Evolutionary conservation across 1,140 invertebrate species (phyloP), one percentile per base, ranked within the genome.

Genomic region (Marisa cornuarietis): DNA sequence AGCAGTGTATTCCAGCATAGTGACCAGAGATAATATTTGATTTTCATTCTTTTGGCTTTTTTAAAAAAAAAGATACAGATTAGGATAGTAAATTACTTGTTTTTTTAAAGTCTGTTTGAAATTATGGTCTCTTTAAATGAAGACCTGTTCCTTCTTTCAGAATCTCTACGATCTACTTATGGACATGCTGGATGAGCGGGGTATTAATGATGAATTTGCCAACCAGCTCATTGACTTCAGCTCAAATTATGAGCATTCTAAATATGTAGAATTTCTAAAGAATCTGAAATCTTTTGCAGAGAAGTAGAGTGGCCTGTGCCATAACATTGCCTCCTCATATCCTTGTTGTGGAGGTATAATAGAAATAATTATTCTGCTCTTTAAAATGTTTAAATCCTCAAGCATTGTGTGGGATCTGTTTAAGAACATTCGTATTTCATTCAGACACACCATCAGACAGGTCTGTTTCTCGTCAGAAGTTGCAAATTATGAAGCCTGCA

Each of bases 81-180:
- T 6, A 42, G 31, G 3, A 42, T 42, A 4, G 31, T 42, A 4
- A 42, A 42, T 42, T 42, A 42, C n/a, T n/a, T 42, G 31, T 42
- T 42, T 42, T 42, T 42, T 42, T 42, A 4, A 42, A 42, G 31
- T 42, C 31, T 42, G 31, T 42, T 42, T 42, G 31, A 42, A 42
- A 42, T 6, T n/a, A n/a, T 42, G 31, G 31, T 6, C 0, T 42
- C 6, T 42, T 4, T 4, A 42, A 42, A 42, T 42, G 31, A 42
- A 42, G 31, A 42, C 6, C 31, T 42, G 31, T 51, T 63, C 20
- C 61, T 1, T 90, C 87, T 94, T 94, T 20, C 92, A 97, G 96
- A 96, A 97, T 88, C 91, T 99, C 49, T 98, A 98, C 88, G 97
- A 98, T 90, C 92, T 98, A 31, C 91, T 98, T 66, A 96, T 98